Conservation (phyloP, 2,113 vertebrate species). For the Oenanthe oenanthe region DNA sequence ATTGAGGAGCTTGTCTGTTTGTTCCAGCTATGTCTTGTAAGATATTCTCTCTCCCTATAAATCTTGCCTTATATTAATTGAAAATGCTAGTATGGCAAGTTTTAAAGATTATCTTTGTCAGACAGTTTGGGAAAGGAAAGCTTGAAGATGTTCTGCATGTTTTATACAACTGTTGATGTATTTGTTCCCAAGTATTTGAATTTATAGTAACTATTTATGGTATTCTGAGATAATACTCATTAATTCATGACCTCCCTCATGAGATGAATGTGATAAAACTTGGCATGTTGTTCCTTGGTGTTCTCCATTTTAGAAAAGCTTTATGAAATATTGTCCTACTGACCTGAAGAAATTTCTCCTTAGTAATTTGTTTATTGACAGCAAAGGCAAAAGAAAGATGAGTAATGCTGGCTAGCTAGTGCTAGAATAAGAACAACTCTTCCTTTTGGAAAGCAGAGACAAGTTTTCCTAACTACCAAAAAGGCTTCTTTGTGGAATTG, state of each 20-base stretch:
- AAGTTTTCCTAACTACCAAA: not conserved
- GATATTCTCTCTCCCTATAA: conserved; percentile 44
- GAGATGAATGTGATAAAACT: not conserved
- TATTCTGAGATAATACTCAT: not conserved
- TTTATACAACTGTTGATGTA: not conserved
- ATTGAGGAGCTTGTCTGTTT: conserved; percentile 61
- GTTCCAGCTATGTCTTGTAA: conserved; percentile 61
- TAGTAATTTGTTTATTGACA: not conserved
- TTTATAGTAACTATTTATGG: not conserved
- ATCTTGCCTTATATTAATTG: conserved; percentile 52
- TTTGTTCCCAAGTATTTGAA: not conserved
- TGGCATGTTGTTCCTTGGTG: not conserved
- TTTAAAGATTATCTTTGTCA: not conserved
- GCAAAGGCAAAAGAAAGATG: not conserved
- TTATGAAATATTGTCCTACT: not conserved
- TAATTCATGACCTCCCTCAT: not conserved
- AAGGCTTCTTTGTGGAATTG: not conserved
- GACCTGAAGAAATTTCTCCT: not conserved
- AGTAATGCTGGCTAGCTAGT: not conserved
- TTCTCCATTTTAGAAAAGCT: not conserved
- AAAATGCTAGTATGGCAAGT: conserved; percentile 13
- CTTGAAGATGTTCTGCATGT: not conserved
- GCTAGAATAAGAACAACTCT: not conserved
- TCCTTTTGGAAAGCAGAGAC: not conserved
- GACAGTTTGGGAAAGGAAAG: not conserved